phyloP scores from a whole-genome alignment of 2,888 invertebrate genomes.

The Acrocyrtus sp. region DNA sequence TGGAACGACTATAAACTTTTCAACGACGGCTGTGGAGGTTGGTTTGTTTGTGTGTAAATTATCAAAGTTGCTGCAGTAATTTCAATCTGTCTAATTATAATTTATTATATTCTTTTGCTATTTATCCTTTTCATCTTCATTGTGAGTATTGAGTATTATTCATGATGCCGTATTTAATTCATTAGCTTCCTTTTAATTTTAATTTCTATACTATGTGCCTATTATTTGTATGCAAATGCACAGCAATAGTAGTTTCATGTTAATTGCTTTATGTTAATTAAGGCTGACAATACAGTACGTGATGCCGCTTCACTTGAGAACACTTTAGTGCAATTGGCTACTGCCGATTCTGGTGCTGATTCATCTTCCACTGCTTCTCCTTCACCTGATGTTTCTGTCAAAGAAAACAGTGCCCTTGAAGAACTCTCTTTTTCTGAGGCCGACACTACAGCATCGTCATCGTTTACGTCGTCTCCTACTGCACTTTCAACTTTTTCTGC shows the following conservation, averaged over 20 bases:
- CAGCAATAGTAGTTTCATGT: no score
- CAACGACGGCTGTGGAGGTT: conserved; percentile 47
- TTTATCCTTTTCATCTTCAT: not conserved
- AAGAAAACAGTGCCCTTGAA: conserved; percentile 5
- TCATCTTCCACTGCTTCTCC: conserved; percentile 1
- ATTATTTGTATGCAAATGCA: no score
- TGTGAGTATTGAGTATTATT: no score
- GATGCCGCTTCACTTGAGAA: conserved; percentile 16
- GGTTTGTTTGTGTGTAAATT: not conserved
- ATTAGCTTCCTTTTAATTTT: no score
- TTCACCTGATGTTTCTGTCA: not conserved
- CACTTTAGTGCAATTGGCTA: conserved; percentile 20
- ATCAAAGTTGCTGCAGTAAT: not conserved
- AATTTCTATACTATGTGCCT: no score
- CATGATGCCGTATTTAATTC: no score
- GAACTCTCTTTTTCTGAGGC: conserved; percentile 38
- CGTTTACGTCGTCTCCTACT: conserved; percentile 33
- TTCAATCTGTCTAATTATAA: not conserved
- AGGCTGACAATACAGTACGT: conserved; percentile 15
- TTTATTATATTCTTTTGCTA: not conserved
- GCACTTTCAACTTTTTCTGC: conserved; percentile 14
- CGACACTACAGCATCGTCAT: conserved; percentile 45
- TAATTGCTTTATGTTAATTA: no score
- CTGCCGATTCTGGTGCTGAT: not conserved
- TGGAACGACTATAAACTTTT: conserved; percentile 12